Percentiles rank a stretch among this genome's conserved stretches.
Conservation (phyloP, 30 jellyfish, hydroid and myxozoan genomes). For the Hydra vulgaris region DNA sequence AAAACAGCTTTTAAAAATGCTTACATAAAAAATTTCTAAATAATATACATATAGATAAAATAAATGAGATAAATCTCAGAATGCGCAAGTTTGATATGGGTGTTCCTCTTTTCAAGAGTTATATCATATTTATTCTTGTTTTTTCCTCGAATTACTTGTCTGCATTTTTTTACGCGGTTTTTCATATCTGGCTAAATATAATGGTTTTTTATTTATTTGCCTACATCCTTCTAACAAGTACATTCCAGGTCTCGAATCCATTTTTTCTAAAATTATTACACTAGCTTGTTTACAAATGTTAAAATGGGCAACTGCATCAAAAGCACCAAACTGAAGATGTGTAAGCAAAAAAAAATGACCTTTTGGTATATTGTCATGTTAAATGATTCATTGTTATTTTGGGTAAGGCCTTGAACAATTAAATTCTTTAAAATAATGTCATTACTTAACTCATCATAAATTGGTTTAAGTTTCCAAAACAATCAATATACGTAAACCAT, state of each 20-base stretch:
- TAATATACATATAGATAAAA: background rate
- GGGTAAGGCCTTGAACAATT: too few relatives aligned
- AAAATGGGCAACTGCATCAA: background rate
- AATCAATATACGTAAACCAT: too few relatives aligned
- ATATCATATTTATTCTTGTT: background rate
- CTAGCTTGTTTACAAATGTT: background rate
- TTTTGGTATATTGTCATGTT: too few relatives aligned
- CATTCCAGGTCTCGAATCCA: background rate
- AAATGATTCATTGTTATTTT: too few relatives aligned
- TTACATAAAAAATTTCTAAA: background rate
- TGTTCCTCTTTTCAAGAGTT: background rate
- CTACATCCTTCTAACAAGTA: background rate
- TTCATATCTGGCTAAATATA: background rate
- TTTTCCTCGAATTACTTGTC: background rate
- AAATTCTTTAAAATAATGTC: too few relatives aligned
- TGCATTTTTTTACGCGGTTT: background rate
- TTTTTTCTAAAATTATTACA: background rate
- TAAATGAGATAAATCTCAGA: background rate
- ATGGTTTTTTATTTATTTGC: background rate
- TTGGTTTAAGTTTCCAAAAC: too few relatives aligned
- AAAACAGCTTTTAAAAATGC: background rate
- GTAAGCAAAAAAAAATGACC: too few relatives aligned
- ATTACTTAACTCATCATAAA: too few relatives aligned
- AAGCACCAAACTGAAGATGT: background rate
- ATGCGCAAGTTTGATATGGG: background rate